Evolutionary conservation across 2,113 vertebrate genomes (phyloP), one percentile per base, ranked within the genome.

Genomic region (Tylochromis polylepis): DNA sequence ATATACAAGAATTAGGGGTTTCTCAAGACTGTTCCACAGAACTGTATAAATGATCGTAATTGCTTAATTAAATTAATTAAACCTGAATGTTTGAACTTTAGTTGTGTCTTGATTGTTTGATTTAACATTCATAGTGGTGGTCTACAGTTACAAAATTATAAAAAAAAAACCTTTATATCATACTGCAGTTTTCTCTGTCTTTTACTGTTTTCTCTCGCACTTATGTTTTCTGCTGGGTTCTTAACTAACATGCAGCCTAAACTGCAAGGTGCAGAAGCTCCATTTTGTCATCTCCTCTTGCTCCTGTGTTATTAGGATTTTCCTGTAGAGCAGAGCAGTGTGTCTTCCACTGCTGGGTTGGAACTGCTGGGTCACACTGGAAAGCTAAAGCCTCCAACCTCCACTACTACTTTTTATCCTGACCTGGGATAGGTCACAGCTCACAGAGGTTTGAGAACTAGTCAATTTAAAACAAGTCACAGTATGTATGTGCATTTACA

Each of bases 341-440:
- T 88, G 92, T 93, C 93, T 89, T 78, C 91, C 85, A 79, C 93
- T 87, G 90, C 89, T 93, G 90, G 84, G 78, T 90, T 88, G 93
- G 91, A 94, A 94, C 88, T 89, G 82, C 67, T 38, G 83, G 81
- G 86, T 94, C 93, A 94, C 91, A 90, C 87, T 92, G 81, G 79
- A 65, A 88, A 91, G 90, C 92, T 86, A 93, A 95, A 92, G 89
- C 93, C 89, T 87, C 70, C 43, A 81, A 80, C 60, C 85, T 87
- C 83, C 59, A 57, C 83, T 88, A 60, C 65, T 59, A 79, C 79
- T 87, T 88, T 91, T 94, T 93, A 94, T 95, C 92, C 91, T 91
- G 93, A 94, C 93, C 87, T 92, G 75, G 87, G 89, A 93, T 93
- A 90, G 92, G 93, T 93, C 91, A 92, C 89, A 93, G 92, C 85